Evolutionary conservation across 2,888 invertebrate species (phyloP).

Genomic region (Stramonita haemastoma): DNA sequence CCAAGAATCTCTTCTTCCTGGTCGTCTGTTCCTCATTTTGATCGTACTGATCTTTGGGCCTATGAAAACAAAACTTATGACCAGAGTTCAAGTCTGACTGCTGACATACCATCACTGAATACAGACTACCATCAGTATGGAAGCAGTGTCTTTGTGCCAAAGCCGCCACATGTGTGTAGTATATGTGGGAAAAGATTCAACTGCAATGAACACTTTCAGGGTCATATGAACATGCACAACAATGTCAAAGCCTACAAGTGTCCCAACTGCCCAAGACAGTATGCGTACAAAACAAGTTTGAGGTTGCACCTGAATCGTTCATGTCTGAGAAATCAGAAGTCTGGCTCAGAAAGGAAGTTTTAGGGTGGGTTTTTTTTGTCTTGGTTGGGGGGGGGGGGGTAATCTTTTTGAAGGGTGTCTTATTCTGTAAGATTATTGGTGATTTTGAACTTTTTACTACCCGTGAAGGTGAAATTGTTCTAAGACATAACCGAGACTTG

Average conservation of each 20-base stretch:
- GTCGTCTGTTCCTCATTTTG: background rate
- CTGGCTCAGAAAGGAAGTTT: background rate
- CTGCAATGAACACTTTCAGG: conserved; percentile 33
- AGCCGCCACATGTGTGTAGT: conserved; percentile 11
- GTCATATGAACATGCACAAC: conserved; percentile 37
- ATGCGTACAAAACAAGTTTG: conserved; percentile 34
- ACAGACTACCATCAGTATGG: background rate
- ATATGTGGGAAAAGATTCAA: conserved; percentile 32
- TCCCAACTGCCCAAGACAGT: conserved; percentile 31
- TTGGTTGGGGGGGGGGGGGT: no score
- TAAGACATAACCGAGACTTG: no score
- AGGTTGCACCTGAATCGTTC: conserved; percentile 25
- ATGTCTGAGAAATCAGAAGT: background rate
- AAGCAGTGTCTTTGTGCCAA: background rate
- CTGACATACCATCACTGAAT: background rate
- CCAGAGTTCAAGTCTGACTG: background rate
- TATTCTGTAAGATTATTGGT: no score
- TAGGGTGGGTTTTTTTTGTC: no score
- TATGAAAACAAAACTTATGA: background rate
- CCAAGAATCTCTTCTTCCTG: background rate
- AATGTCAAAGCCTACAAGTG: conserved; percentile 37
- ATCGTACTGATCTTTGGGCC: background rate
- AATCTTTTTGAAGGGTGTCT: no score
- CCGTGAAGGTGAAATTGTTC: no score
- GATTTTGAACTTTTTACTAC: no score